Percentiles rank a stretch among this genome's conserved stretches.
Conservation (phyloP, 2,888 invertebrate genomes). For the Eristalis pertinax region DNA sequence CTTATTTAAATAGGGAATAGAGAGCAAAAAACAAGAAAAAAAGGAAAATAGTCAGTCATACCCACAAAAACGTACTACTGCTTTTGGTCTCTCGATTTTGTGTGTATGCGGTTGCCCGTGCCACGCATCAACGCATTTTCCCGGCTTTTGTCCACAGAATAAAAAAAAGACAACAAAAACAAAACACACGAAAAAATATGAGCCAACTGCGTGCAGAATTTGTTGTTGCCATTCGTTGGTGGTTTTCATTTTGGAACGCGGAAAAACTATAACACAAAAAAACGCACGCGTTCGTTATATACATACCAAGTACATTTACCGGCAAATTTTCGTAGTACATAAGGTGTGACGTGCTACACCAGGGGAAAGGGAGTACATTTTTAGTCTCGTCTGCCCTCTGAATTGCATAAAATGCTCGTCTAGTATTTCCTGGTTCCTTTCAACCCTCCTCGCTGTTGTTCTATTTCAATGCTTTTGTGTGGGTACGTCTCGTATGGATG, state of each 20-base stretch:
- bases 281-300: background rate
- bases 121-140: background rate
- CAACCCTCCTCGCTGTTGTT: background rate
- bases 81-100: background rate
- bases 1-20: background rate
- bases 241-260: conserved; percentile 24
- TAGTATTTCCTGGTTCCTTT: background rate
- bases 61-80: background rate
- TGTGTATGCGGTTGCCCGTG: background rate
- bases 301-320: background rate
- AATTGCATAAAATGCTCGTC: background rate
- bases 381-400: background rate
- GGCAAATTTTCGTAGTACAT: background rate
- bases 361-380: background rate
- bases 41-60: no score
- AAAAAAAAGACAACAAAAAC: no score
- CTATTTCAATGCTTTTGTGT: background rate
- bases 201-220: conserved; percentile 52
- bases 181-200: no score
- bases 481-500: conserved; percentile 27
- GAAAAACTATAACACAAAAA: conserved; percentile 26
- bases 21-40: no score
- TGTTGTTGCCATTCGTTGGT: conserved; percentile 18
- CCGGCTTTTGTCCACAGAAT: background rate
- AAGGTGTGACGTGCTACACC: background rate